These are phyloP conservation scores for Phrynosoma blainvillii DNA, from an alignment of 2,113 vertebrate species.

Conservation along the genomic window DNA sequence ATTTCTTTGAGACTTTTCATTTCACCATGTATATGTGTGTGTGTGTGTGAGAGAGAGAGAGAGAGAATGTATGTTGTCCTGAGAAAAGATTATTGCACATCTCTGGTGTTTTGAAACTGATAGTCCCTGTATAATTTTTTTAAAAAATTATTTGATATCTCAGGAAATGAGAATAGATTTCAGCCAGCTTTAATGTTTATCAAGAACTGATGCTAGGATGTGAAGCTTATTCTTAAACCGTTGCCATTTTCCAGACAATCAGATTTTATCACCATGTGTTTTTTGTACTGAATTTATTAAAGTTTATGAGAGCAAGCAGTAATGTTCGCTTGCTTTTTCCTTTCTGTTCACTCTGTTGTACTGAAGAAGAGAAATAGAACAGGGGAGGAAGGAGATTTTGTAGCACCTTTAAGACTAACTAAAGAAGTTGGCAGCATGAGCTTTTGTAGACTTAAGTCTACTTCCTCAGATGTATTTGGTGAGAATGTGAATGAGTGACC, in stretches of 20 bases:
- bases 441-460: too few relatives aligned
- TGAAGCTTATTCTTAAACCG: neutral
- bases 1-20: too few relatives aligned
- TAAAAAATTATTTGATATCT: neutral
- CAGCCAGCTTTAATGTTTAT: neutral
- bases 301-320: neutral
- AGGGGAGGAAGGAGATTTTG: neutral
- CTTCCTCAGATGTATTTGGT: too few relatives aligned
- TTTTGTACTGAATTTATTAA: slow-evolving; percentile 34
- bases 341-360: neutral
- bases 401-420: too few relatives aligned
- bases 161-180: neutral
- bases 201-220: neutral
- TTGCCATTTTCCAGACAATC: neutral
- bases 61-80: neutral
- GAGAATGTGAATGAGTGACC: too few relatives aligned
- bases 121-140: too few relatives aligned
- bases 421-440: too few relatives aligned
- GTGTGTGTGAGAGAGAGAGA: too few relatives aligned
- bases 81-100: neutral
- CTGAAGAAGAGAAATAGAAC: too few relatives aligned
- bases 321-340: neutral
- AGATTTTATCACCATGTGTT: neutral
- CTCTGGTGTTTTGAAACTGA: neutral
- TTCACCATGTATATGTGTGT: too few relatives aligned